Conservation (phyloP, 2,797 vertebrate species). For the Acrossocheilus fasciatus region DNA sequence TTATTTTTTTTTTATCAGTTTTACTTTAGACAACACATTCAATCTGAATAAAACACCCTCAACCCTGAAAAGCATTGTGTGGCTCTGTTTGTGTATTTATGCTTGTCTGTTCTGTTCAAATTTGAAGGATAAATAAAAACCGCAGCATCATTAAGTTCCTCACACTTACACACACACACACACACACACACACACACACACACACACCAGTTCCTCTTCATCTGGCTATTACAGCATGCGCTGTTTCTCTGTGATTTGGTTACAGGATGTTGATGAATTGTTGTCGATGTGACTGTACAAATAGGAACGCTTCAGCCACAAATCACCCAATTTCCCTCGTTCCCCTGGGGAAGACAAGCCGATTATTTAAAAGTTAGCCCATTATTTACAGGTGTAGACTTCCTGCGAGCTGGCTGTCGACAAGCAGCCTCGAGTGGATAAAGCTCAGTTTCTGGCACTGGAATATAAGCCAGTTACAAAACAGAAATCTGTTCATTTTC, state of each 20-base stretch:
- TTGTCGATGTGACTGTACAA: conserved; percentile 39
- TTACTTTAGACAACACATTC: not conserved
- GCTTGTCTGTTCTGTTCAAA: conserved; percentile 4
- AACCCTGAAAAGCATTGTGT: conserved; percentile 17
- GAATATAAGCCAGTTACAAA: not conserved
- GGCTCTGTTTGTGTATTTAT: conserved; percentile 1
- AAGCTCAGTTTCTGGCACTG: conserved; percentile 54
- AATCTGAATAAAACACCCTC: not conserved
- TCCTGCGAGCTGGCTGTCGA: conserved; percentile 57
- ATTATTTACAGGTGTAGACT: conserved; percentile 68
- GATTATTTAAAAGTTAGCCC: conserved; percentile 36
- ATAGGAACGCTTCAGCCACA: conserved; percentile 40
- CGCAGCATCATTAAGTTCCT: not conserved
- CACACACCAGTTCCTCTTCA: conserved; percentile 15
- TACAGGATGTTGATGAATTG: conserved; percentile 55
- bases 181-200: conserved; percentile 1
- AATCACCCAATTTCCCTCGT: conserved; percentile 42
- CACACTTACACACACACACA: not conserved
- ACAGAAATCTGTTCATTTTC: not conserved
- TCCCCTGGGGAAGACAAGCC: conserved; percentile 27
- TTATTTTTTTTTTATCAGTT: not conserved
- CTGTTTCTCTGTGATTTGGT: conserved; percentile 50
- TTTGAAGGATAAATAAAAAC: conserved; percentile 19
- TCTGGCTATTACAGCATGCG: conserved; percentile 43
- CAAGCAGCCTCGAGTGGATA: conserved; percentile 44